Base-by-base conservation (phyloP, 2,797 vertebrate genomes). In the Tapera naevia region DNA sequence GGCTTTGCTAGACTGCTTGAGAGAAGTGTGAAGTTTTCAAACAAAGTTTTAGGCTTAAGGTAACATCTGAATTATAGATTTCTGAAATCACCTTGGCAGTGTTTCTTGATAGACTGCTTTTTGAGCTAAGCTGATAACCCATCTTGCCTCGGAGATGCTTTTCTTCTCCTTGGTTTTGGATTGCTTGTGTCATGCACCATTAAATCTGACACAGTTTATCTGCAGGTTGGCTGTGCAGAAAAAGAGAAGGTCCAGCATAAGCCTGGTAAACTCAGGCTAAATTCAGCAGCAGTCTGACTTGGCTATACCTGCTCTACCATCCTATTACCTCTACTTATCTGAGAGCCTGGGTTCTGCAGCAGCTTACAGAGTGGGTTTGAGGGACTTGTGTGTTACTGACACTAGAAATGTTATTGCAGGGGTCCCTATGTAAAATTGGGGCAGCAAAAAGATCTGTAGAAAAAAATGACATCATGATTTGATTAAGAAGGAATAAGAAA, bases 1-100 rank as follows among this genome's bases (percentile, higher is more conserved):
- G 53, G 25, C 93, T 97, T 96, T 93, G 72, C 94, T 89, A 76
- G 82, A 46, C 92, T 95, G 60, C 94, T 95, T 88, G 74, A 84
- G 78, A 79, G 89, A 87, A 81, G 57, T 11, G 88, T 57, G 43
- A 96, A 94, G 83, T 96, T 97, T 96, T 87, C 80, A 91, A 95
- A 94, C 81, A 94, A 97, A 97, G 86, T 95, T 97, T 95, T 80
- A 71, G 90, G 93, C 78, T 94, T 82, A 86, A 85, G 57, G 86
- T 82, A 96, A 80, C 94, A 88, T 75, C 89, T 96, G 80, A 97
- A 95, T 90, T 88, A 95, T 18, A 74, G 65, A 87, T 96, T 91
- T 73, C 35, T 83, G 86, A 72, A 65, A 71, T 86, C 1, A 1
- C 46, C 45, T 92, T 80, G 74, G 82, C 53, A 75, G 61, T 86